These are phyloP conservation scores for Synergus laeviventris DNA, from an alignment of 2,888 invertebrate species.

Conservation along the genomic window DNA sequence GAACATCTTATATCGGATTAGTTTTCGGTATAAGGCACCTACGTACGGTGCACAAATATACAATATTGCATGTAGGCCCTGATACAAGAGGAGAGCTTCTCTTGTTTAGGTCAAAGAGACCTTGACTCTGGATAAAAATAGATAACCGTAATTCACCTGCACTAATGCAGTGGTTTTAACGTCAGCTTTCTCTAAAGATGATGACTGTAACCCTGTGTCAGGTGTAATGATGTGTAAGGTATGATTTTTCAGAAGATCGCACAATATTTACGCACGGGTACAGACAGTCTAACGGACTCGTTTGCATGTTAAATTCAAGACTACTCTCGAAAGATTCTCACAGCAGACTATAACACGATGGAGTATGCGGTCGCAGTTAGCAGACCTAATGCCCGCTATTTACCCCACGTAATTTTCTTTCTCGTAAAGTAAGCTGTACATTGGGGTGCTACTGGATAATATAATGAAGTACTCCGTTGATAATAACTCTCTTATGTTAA, in stretches of 20 bases:
- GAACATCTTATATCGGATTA: too few relatives aligned
- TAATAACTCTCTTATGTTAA: not conserved
- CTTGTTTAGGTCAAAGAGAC: not conserved
- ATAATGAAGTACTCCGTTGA: not conserved
- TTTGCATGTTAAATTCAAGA: conserved; percentile 30
- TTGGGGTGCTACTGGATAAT: conserved; percentile 6
- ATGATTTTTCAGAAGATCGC: conserved; percentile 8
- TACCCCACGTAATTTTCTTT: conserved; percentile 3
- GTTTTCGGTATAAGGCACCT: too few relatives aligned
- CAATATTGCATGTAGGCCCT: not conserved
- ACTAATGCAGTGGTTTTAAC: conserved; percentile 5
- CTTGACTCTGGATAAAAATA: conserved; percentile 17
- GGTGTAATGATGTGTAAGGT: conserved; percentile 21
- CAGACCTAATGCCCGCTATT: conserved; percentile 30
- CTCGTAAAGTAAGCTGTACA: not conserved
- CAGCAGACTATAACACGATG: not conserved
- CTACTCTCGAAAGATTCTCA: conserved; percentile 14
- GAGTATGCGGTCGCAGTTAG: conserved; percentile 24
- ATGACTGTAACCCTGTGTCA: conserved; percentile 29
- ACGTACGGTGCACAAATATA: too few relatives aligned
- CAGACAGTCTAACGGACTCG: conserved; percentile 7
- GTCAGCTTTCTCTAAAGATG: conserved; percentile 2
- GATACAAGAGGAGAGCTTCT: not conserved
- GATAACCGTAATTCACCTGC: conserved; percentile 12
- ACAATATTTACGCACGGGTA: conserved; percentile 20